phyloP scores from a whole-genome alignment of 1,140 invertebrate species.

The Thrips palmi region DNA sequence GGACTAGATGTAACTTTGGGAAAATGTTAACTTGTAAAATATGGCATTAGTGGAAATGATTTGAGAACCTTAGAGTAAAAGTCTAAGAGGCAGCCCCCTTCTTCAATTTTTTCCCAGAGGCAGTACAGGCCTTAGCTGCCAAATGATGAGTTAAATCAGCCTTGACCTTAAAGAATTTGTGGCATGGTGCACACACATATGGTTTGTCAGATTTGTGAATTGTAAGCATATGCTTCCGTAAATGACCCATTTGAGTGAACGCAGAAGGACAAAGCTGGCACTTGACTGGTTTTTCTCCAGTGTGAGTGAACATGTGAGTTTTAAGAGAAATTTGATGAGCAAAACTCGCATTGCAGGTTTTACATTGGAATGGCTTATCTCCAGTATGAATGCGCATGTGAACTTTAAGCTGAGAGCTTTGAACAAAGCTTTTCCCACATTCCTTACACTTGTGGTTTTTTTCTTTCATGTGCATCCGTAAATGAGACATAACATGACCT shows the following conservation, averaged over 20 bases:
- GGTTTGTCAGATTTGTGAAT: slow-evolving; percentile 42
- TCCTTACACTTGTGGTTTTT: slow-evolving; percentile 18
- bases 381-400: slow-evolving; percentile 40
- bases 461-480: slow-evolving; percentile 21
- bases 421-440: slow-evolving; percentile 18
- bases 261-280: slow-evolving; percentile 39
- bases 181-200: slow-evolving; percentile 44
- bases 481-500: slow-evolving; percentile 34
- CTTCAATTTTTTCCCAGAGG: too few species aligned
- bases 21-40: too few species aligned
- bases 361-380: slow-evolving; percentile 30
- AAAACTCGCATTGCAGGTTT: slow-evolving; percentile 45
- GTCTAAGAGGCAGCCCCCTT: too few species aligned
- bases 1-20: too few species aligned
- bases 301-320: slow-evolving; percentile 40
- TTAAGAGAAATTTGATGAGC: slow-evolving; percentile 30
- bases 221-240: slow-evolving; percentile 42
- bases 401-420: slow-evolving; percentile 38
- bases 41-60: too few species aligned
- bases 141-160: too few species aligned
- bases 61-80: too few species aligned
- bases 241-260: slow-evolving; percentile 47
- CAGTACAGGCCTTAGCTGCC: too few species aligned
- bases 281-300: slow-evolving; percentile 43
- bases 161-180: slow-evolving; percentile 58